Percentiles rank a stretch among this genome's conserved stretches.
phyloP scores from a whole-genome alignment of 2,113 vertebrate species.

The Pachyramphus minor region DNA sequence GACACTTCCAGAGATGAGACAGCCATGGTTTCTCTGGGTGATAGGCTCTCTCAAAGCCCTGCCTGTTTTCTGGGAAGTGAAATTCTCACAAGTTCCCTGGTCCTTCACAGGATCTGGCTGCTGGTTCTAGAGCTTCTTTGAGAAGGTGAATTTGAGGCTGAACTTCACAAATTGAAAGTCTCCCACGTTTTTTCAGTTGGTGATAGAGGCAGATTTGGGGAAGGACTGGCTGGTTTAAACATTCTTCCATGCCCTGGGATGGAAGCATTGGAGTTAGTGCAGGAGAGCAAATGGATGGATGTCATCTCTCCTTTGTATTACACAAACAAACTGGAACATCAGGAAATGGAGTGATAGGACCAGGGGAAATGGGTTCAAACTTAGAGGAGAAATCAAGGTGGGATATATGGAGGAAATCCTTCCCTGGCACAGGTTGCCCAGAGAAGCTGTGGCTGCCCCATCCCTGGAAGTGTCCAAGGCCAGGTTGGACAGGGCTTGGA shows the following conservation, averaged over 20 bases:
- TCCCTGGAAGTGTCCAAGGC: not conserved
- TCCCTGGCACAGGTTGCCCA: not conserved
- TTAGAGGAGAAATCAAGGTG: not conserved
- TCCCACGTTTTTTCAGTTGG: not conserved
- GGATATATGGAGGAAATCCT: not conserved
- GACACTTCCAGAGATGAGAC: not conserved
- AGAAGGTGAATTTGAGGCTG: not conserved
- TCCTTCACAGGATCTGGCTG: not conserved
- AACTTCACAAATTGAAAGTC: not conserved
- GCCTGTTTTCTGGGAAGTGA: not conserved
- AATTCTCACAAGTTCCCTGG: not conserved
- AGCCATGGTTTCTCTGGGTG: not conserved
- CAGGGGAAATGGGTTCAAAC: not conserved
- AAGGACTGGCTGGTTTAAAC: too few relatives aligned
- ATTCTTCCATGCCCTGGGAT: accelerated
- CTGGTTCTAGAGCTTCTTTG: not conserved
- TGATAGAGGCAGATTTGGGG: not conserved
- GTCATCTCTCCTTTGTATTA: not conserved
- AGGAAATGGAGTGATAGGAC: not conserved
- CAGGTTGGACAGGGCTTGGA: not conserved
- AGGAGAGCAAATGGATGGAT: not conserved
- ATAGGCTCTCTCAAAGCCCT: not conserved
- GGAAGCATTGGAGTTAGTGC: not conserved
- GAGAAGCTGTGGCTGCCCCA: not conserved
- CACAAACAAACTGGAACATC: too few relatives aligned